Evolutionary conservation across 1,140 invertebrate species (phyloP), one percentile per base, ranked within the genome.

Genomic region (Neotoxoptera formosana): DNA sequence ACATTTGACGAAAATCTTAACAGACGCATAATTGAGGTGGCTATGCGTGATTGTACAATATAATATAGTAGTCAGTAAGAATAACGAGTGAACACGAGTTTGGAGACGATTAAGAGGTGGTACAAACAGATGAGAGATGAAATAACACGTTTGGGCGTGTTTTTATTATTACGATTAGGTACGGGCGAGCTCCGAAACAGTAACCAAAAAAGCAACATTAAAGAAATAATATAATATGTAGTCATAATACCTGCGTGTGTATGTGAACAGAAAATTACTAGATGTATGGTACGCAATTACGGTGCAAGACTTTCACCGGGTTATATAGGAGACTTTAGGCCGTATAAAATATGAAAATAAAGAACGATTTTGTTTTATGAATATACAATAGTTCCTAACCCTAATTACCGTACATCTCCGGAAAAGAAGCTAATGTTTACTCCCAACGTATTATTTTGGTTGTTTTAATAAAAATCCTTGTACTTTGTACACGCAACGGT

Each of bases 41-140:
- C n/a, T 76, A 30, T 76, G n/a, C n/a, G n/a, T 76, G 60, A 76
- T n/a, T 76, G 30, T n/a, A 76, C 60, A 76, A 76, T 76, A 76
- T 76, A 76, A 76, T 76, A n/a, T n/a, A 11, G 30, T 20, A 34
- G 30, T 20, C 7, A 76, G 4, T 41, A 41, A 41, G 17, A 76
- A 76, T 76, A 76, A 76, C 14, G 1, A 76, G 4, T 76, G 14
- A 76, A 76, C 60, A n/a, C n/a, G n/a, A 17, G 4, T 34, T 17
- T 76, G n/a, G 14, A 76, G 14, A 76, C 60, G 60, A 76, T 76
- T 76, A 76, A 76, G 60, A 76, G n/a, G 1, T 67, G 30, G 30
- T 76, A 76, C 60, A 76, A 76, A 30, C 60, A n/a, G n/a, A 20
- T 14, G 60, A 76, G 60, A 76, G 6, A 76, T 76, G 60, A 76